Percentiles rank a stretch among this genome's conserved stretches.
phyloP scores from a whole-genome alignment of 1,140 invertebrate species.

The Drosophila ogumai region DNA sequence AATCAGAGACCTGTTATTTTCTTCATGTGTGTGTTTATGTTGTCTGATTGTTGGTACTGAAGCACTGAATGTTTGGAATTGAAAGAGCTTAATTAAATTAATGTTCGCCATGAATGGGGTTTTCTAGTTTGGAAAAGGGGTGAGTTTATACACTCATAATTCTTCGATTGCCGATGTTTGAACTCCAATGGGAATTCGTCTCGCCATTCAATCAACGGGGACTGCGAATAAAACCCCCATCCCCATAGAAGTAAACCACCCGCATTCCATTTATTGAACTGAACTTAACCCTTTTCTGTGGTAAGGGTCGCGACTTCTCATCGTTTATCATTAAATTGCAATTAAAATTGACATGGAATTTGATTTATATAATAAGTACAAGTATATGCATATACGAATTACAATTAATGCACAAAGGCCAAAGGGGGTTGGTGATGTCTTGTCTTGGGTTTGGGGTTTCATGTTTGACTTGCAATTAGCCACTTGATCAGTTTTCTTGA shows the following conservation, averaged over 20 bases:
- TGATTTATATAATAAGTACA: constrained; percentile 60
- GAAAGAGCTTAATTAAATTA: constrained; percentile 72
- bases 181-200: constrained; percentile 33
- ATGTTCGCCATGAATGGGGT: constrained; percentile 32
- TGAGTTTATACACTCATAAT: constrained; percentile 31
- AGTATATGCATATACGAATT: constrained; percentile 14
- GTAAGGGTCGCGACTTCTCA: constrained; percentile 40
- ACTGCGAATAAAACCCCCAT: constrained; percentile 17
- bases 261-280: constrained; percentile 43
- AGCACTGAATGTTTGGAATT: constrained; percentile 25
- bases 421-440: not conserved
- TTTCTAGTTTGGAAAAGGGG: constrained; percentile 6
- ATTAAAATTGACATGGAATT: constrained; percentile 78
- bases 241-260: constrained; percentile 7
- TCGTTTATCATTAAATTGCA: constrained; percentile 77
- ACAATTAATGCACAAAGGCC: constrained; percentile 2
- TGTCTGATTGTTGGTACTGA: constrained; percentile 30
- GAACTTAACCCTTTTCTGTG: constrained; percentile 58
- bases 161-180: constrained; percentile 36
- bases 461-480: constrained; percentile 28
- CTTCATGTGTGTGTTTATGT: not conserved
- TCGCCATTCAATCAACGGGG: constrained; percentile 36
- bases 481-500: constrained; percentile 7
- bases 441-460: not conserved
- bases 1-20: not conserved